A percentile compares a stretch with the other conserved stretches of the same genome.
These are phyloP conservation scores for Drosophila varians DNA, from an alignment of 1,140 invertebrate genomes.

Conservation along the genomic window DNA sequence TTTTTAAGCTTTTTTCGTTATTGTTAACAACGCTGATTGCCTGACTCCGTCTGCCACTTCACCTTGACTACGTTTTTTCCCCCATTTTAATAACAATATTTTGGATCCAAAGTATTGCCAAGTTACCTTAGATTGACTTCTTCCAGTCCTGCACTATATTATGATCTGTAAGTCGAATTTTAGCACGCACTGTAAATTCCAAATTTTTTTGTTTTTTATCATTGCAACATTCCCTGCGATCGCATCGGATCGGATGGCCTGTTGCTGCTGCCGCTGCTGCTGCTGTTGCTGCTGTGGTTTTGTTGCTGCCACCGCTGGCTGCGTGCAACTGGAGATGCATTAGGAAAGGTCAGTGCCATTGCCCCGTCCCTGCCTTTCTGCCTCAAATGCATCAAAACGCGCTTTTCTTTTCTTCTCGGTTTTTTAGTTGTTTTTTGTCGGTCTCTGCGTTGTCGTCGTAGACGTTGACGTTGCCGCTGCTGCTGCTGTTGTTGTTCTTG, in stretches of 20 bases:
- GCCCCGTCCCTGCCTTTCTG: slow-evolving; percentile 25
- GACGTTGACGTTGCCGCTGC: slow-evolving; percentile 21
- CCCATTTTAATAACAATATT: slow-evolving; percentile 61
- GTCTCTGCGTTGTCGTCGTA: slow-evolving; percentile 42
- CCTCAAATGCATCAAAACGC: slow-evolving; percentile 79
- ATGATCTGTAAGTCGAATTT: slow-evolving; percentile 3
- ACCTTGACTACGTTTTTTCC: slow-evolving; percentile 56
- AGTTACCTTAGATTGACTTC: too few species aligned
- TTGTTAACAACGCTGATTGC: slow-evolving; percentile 49
- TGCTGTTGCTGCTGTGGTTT: slow-evolving; percentile 15
- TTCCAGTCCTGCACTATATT: neutral
- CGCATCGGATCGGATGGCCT: slow-evolving; percentile 20
- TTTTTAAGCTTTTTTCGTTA: slow-evolving; percentile 39
- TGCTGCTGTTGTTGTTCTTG: slow-evolving; percentile 27
- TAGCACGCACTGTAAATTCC: slow-evolving; percentile 24
- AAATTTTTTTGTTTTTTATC: slow-evolving; percentile 39
- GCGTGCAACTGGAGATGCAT: slow-evolving; percentile 73
- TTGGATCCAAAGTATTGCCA: too few species aligned
- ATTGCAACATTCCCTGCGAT: slow-evolving; percentile 28
- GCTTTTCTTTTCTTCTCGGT: slow-evolving; percentile 42
- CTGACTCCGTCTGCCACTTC: slow-evolving; percentile 20
- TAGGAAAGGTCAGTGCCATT: slow-evolving; percentile 80
- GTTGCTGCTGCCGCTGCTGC: slow-evolving; percentile 21
- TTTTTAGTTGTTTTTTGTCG: slow-evolving; percentile 49
- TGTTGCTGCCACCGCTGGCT: slow-evolving; percentile 23